phyloP scores from a whole-genome alignment of 2,113 vertebrate species.

The Arizona elegans region DNA sequence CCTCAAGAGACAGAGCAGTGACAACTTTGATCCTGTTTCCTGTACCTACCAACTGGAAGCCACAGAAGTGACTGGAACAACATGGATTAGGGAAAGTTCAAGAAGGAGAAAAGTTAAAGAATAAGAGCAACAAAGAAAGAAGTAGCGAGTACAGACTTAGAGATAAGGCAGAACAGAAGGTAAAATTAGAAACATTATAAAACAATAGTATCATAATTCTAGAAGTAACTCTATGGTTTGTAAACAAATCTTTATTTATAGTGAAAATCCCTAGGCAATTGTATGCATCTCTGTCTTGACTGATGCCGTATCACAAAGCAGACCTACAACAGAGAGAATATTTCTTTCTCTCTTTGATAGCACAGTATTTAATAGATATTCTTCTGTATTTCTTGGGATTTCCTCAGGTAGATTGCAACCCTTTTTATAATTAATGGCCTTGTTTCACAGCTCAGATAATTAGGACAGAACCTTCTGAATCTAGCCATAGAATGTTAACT shows the following conservation, averaged over 20 bases:
- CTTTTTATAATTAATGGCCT: background rate
- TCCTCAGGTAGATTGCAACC: background rate
- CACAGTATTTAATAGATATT: background rate
- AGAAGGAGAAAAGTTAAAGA: background rate
- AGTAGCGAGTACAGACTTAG: background rate
- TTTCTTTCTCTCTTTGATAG: background rate
- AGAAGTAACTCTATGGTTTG: background rate
- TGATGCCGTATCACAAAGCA: background rate
- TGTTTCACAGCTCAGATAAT: background rate
- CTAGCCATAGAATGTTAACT: background rate
- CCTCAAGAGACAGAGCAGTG: background rate
- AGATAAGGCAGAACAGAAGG: background rate
- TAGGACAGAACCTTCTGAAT: background rate
- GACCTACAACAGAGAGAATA: background rate
- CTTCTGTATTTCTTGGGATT: background rate
- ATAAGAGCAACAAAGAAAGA: background rate
- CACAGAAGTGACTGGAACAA: background rate
- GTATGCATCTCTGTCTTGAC: background rate
- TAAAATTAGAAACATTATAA: background rate
- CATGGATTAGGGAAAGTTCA: background rate
- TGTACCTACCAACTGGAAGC: background rate
- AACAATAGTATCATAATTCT: background rate
- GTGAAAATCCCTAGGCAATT: background rate
- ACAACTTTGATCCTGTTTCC: background rate
- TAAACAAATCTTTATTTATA: background rate